Evolutionary conservation across 2,113 vertebrate genomes (phyloP), one percentile per base, ranked within the genome.

Genomic region (Channa argus): DNA sequence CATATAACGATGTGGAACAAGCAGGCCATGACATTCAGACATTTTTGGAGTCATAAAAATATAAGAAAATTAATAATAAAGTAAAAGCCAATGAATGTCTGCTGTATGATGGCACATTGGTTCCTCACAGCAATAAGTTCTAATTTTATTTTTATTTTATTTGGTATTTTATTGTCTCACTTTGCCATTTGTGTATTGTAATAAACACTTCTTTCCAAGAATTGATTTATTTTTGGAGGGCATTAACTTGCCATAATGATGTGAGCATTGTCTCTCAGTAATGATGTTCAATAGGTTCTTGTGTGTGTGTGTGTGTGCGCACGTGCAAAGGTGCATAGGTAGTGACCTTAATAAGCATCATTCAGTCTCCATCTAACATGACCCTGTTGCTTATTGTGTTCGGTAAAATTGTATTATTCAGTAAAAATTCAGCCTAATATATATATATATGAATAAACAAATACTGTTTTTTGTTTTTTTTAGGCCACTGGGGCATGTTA

Each of bases 261-360:
- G 44, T 61, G 45, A 55, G 15, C 43, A 51, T 52, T 51, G 51
- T 74, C 39, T 74, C 54, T 62, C 61, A 60, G 58, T 71, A 81
- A 83, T 84, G 38, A 65, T 46, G 54, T 55, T 55, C 36, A 39
- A 49, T 14, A 63, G 45, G 78, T 50, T 65, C 34, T 70, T 46
- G 14, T 52, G 50, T 62, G 60, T 24, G n/a, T 79, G 64, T 47
- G 38, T 75, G 52, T 60, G 11, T n/a, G 59, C n/a, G n/a, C n/a
- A n/a, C n/a, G n/a, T n/a, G n/a, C n/a, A 2, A 8, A n/a, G 41
- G 45, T 51, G 56, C 71, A 39, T 13, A 46, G 62, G 61, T 55
- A 79, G 68, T 44, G 24, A 47, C 66, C 79, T 69, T 89, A 88
- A 92, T 81, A 81, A 88, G 64, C 71, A 73, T 50, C 74, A 61